These are phyloP conservation scores for Cyclura pinguis DNA, from an alignment of 2,797 vertebrate species.

Conservation along the genomic window DNA sequence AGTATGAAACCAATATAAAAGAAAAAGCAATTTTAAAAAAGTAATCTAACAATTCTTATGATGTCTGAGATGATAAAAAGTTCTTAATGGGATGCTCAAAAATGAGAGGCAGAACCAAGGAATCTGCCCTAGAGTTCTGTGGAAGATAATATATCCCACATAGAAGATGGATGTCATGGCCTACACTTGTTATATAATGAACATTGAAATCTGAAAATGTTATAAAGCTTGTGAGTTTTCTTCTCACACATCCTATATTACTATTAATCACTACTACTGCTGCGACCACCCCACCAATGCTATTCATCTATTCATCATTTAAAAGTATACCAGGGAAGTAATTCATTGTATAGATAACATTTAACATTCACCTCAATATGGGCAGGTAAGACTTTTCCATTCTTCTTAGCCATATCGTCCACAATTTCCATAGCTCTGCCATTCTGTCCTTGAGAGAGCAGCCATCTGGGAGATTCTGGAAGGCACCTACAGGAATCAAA, in stretches of 20 bases:
- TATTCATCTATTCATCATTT: no score
- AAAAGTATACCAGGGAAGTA: not conserved
- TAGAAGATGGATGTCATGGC: not conserved
- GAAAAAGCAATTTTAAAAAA: not conserved
- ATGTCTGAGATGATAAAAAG: not conserved
- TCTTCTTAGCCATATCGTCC: slow-evolving; percentile 80
- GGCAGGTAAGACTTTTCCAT: slow-evolving; percentile 74
- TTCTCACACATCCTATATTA: not conserved
- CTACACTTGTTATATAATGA: not conserved
- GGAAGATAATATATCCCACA: not conserved
- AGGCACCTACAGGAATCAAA: slow-evolving; percentile 75
- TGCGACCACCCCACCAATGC: no score
- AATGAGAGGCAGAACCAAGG: no score
- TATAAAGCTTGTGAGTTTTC: not conserved
- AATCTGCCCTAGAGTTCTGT: not conserved
- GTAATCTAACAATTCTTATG: not conserved
- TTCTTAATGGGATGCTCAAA: not conserved
- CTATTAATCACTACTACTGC: not conserved
- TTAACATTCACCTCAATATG: slow-evolving; percentile 74
- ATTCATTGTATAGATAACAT: not conserved
- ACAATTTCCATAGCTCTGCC: slow-evolving; percentile 79
- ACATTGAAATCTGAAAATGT: not conserved
- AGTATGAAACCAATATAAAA: not conserved
- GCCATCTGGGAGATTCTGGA: slow-evolving; percentile 86
- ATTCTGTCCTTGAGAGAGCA: slow-evolving; percentile 82